These are phyloP conservation scores for Drosophila lutescens DNA, from an alignment of 2,888 invertebrate genomes.

Conservation along the genomic window DNA sequence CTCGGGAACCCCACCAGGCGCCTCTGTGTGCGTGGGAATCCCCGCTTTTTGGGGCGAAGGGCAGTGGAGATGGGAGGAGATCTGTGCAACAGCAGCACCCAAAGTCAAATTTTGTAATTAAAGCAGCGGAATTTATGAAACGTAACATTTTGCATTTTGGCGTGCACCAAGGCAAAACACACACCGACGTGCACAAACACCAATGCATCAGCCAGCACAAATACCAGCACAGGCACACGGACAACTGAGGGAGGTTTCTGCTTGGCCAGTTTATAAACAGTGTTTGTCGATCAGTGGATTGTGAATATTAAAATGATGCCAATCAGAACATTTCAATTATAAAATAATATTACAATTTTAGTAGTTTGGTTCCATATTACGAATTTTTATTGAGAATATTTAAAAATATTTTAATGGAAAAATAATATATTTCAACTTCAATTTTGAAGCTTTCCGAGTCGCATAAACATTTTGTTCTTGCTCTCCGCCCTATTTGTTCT, in stretches of 20 bases:
- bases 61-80: background rate
- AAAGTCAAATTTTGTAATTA: conserved; percentile 77
- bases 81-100: conserved; percentile 51
- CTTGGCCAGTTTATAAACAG: background rate
- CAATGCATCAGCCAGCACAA: conserved; percentile 11
- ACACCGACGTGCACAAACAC: conserved; percentile 15
- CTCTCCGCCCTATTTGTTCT: conserved; percentile 1
- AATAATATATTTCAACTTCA: too few species aligned
- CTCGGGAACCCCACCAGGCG: background rate
- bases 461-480: conserved; percentile 3
- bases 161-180: conserved; percentile 26
- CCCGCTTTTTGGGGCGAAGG: conserved; percentile 6
- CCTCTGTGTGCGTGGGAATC: conserved; percentile 27
- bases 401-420: too few species aligned
- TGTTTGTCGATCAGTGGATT: background rate
- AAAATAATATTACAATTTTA: too few species aligned
- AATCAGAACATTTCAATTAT: too few species aligned
- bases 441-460: background rate
- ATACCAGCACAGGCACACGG: conserved; percentile 15
- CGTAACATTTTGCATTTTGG: conserved; percentile 68
- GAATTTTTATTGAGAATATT: too few species aligned
- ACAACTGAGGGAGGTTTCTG: conserved; percentile 33
- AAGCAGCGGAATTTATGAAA: conserved; percentile 78
- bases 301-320: too few species aligned
- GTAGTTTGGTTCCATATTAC: too few species aligned